Base-by-base conservation (phyloP, 2,888 invertebrate genomes). In the Calameuta idolon region DNA sequence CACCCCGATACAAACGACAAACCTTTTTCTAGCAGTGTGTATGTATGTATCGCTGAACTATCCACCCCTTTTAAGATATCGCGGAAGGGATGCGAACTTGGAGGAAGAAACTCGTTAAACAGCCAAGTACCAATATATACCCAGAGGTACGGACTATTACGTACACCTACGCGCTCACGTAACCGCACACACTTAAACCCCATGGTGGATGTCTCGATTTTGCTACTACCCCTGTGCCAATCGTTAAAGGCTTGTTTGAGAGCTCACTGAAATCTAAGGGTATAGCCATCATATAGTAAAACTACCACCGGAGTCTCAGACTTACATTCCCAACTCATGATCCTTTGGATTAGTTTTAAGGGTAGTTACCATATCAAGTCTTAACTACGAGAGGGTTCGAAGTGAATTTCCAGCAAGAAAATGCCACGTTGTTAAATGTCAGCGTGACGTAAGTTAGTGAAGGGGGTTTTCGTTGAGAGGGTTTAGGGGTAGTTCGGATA, bases 1-100 rank as follows among this genome's bases (percentile, higher is more conserved):
- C 23, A 55, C 2, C 23, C 55, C 23, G 9, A 9, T 55, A 55
- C 55, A 55, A 55, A 55, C 55, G 23, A 55, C 55, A 55, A 55
- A 55, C 55, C 55, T 55, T 55, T 55, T 55, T 55, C 77, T 77
- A 31, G 30, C 30, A 34, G 30, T 31, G 71, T 34, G 30, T 33
- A 71, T 30, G 12, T 71, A 71, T 30, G 55, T 23, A 55, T 55
- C 23, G 23, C 55, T 55, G 4, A 23, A 55, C 55, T 15, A 15
- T 23, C 23, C 23, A 55, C 23, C 55, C 23, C 23, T 55, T 55
- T 9, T 23, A 15, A 4, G 40, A 40, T 15, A 40, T 40, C 15
- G 15, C 15, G 23, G 9, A 55, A 55, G 55, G 55, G 55, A 23
- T 55, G 55, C 55, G 23, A 55, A 55, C 55, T 23, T 9, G 5